Base-by-base conservation (phyloP, 37 sponge, comb jelly and placozoan genomes). In the Cliona cf. orientalis region DNA sequence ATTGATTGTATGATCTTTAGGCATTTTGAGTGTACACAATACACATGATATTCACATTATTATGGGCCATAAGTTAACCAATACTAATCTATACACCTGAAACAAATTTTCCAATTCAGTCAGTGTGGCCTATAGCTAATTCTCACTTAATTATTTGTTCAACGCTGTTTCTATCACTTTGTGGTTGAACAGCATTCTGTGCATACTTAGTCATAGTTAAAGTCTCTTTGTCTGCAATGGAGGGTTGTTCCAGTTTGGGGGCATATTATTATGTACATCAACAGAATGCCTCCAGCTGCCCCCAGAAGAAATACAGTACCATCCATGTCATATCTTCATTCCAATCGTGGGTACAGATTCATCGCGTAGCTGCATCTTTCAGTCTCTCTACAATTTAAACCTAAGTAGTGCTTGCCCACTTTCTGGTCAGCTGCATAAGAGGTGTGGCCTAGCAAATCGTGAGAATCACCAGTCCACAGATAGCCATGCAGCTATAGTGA, bases 221-320 rank as follows among this genome's bases (percentile, higher is more conserved):
- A 49, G 53, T 9, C 9, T 9, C 14, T 49, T 49, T 49, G 14
- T 19, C 53, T 49, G 9, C 53, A 9, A 19, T 49, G 11, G 63
- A 61, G 25, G 26, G 26, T 12, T 37, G 11, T 9, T 69, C 23
- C 41, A 69, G 42, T 69, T 35, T 69, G 17, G 69, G 69, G 42
- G 69, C 69, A 69, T 69, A n/a, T n/a, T n/a, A n/a, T n/a, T n/a
- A n/a, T n/a, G n/a, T n/a, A 69, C 69, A 69, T 69, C 69, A 37
- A 23, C 17, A 69, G 42, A 69, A 69, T 69, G n/a, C 42, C 41
- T 41, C 42, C 37, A 29, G 35, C 41, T 11, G 69, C 69, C 35
- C 69, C 69, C 12, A 69, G 41, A 69, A 29, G n/a, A 69, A 69
- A 23, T 69, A 69, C 41, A 69, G 23, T 9, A 69, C 69, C 69